phyloP scores from a whole-genome alignment of 2,113 vertebrate genomes.

The Alouatta palliata region DNA sequence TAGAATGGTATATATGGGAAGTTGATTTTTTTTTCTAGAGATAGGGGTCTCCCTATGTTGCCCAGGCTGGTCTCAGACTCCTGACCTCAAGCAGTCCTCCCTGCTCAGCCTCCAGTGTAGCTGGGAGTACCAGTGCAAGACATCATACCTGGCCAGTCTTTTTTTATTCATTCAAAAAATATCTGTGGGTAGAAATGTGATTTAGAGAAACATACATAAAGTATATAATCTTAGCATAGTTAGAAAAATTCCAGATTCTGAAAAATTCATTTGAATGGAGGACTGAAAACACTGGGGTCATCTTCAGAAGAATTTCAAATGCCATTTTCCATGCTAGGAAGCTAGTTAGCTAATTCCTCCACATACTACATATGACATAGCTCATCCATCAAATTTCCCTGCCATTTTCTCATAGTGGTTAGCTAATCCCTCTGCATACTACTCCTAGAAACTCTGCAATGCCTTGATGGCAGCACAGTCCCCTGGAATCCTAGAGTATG shows the following conservation, averaged over 20 bases:
- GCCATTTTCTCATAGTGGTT: background rate
- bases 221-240: background rate
- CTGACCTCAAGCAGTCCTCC: too few relatives aligned
- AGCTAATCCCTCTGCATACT: background rate
- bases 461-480: background rate
- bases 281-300: background rate
- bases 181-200: background rate
- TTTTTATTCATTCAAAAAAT: background rate
- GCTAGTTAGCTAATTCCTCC: too few relatives aligned
- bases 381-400: background rate
- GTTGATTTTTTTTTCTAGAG: background rate
- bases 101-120: too few relatives aligned
- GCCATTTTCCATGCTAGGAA: background rate
- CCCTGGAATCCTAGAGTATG: background rate
- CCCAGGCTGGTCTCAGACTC: too few relatives aligned
- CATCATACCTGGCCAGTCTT: background rate
- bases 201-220: background rate
- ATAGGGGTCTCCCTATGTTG: too few relatives aligned
- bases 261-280: background rate
- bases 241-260: background rate
- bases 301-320: background rate
- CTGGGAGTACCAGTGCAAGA: too few relatives aligned
- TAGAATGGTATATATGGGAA: background rate
- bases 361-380: too few relatives aligned
- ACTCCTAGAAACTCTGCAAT: background rate